Conservation (phyloP, 2,113 vertebrate genomes). For the Dasyprocta punctata region DNA sequence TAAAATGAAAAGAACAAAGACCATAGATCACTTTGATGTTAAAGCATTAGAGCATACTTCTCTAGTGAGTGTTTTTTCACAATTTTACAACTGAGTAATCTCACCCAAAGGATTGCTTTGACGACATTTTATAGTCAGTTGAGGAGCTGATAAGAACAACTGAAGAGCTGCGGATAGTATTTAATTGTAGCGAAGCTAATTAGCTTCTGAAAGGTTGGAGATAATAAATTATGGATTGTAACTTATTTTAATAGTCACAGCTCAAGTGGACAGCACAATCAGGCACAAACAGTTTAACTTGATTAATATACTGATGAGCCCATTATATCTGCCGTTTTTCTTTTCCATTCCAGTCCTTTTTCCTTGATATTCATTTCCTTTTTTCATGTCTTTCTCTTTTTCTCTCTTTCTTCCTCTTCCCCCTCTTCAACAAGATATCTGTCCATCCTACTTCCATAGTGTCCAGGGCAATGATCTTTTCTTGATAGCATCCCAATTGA, state of each 20-base stretch:
- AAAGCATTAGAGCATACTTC: not conserved
- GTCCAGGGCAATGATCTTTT: not conserved
- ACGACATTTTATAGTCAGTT: not conserved
- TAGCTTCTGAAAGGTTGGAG: constrained; percentile 51
- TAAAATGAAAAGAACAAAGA: not conserved
- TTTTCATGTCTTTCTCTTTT: not conserved
- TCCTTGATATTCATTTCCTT: not conserved
- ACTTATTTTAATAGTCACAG: constrained; percentile 47
- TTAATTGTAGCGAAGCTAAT: constrained; percentile 64
- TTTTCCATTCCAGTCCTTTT: not conserved
- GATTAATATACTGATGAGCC: constrained; percentile 15
- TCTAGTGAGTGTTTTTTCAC: not conserved
- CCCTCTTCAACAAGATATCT: not conserved
- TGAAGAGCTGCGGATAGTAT: not conserved
- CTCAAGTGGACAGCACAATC: constrained; percentile 43
- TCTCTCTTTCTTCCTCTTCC: not conserved
- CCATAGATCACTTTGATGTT: not conserved
- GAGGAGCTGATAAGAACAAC: constrained; percentile 53
- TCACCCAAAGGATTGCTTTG: not conserved
- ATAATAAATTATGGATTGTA: constrained; percentile 62
- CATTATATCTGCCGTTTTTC: not conserved
- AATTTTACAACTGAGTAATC: not conserved
- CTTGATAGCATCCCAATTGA: not conserved
- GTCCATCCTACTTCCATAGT: not conserved
- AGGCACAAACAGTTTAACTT: not conserved